Conservation (phyloP, 2,888 invertebrate species). For the Lochmaea capreae region DNA sequence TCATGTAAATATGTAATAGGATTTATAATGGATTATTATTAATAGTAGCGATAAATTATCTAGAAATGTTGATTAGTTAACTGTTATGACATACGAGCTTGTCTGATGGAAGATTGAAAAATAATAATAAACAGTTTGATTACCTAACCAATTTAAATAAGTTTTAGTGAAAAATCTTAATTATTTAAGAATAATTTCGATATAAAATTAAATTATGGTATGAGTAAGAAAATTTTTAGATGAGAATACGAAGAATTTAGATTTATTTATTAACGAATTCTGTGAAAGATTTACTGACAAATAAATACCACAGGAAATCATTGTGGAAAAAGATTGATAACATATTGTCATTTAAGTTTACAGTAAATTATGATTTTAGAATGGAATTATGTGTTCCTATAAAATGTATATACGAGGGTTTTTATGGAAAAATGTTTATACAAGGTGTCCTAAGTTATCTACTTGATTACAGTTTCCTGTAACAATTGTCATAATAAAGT, state of each 20-base stretch:
- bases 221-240: background rate
- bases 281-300: background rate
- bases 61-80: slow-evolving; percentile 9
- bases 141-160: background rate
- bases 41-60: background rate
- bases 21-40: slow-evolving; percentile 6
- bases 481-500: no score
- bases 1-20: background rate
- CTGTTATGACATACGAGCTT: background rate
- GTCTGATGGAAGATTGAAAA: background rate
- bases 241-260: background rate
- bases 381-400: no score
- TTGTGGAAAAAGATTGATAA: background rate
- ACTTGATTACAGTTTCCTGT: no score
- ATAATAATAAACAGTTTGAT: background rate
- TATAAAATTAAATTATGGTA: no score
- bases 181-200: no score
- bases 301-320: background rate
- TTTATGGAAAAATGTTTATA: no score
- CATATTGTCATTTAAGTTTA: background rate
- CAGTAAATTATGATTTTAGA: no score
- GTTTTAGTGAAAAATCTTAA: no score
- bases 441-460: no score
- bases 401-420: no score
- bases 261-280: no score